phyloP scores from a whole-genome alignment of 2,888 invertebrate genomes.

The Xestoiulus laeticollis region DNA sequence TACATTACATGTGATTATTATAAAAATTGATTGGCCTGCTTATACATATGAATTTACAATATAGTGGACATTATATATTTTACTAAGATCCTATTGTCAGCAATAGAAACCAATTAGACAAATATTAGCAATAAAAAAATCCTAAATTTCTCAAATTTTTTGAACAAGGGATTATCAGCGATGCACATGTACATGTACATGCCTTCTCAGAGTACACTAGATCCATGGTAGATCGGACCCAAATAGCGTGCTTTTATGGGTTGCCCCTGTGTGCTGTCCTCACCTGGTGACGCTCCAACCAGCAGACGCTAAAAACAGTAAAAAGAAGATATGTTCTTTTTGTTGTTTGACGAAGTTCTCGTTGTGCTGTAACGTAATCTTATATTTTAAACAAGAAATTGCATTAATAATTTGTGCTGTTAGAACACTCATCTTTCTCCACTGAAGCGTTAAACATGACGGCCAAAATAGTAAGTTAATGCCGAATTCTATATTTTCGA shows the following conservation, averaged over 20 bases:
- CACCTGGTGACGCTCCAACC: neutral
- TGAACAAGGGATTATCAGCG: no score
- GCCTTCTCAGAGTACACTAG: no score
- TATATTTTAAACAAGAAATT: neutral
- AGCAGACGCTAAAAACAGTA: neutral
- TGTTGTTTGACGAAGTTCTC: neutral
- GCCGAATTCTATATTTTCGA: neutral
- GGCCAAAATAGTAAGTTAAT: neutral
- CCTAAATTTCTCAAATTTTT: no score
- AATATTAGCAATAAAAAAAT: no score
- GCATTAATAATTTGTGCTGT: neutral
- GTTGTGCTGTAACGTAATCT: neutral
- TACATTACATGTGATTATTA: no score
- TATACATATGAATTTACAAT: no score
- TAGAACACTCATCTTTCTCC: neutral
- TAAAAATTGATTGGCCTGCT: no score
- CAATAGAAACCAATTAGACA: no score
- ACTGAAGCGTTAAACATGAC: neutral
- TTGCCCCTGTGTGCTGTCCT: neutral
- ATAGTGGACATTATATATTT: no score
- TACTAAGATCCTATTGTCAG: no score
- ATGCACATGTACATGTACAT: no score
- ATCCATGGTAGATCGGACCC: no score
- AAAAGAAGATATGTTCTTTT: neutral
- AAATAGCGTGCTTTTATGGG: neutral